These are phyloP conservation scores for Mus spretus DNA, from an alignment of 2,797 vertebrate genomes.

Conservation along the genomic window DNA sequence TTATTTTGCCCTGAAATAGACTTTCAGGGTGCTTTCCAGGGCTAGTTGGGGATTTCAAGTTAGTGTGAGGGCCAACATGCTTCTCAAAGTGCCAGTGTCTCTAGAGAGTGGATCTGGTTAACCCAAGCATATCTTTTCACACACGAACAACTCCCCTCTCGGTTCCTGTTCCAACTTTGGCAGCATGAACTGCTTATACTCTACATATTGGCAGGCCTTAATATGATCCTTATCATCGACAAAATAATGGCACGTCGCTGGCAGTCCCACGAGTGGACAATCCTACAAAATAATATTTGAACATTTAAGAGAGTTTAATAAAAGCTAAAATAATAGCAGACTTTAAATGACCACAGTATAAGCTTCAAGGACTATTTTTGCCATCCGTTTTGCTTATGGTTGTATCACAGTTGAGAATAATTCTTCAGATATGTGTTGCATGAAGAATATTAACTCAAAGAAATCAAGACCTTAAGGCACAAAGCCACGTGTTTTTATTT, in stretches of 20 bases:
- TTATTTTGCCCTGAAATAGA: not conserved
- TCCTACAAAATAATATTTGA: not conserved
- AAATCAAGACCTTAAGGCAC: not conserved
- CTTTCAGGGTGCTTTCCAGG: not conserved
- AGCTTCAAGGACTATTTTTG: too few relatives aligned
- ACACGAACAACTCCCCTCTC: not conserved
- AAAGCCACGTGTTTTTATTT: not conserved
- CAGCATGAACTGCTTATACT: not conserved
- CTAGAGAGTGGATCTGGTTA: not conserved
- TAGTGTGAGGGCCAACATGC: not conserved
- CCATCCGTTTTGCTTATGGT: not conserved
- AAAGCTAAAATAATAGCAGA: not conserved
- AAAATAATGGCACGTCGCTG: not conserved
- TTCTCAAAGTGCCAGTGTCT: not conserved
- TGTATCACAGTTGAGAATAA: fast-evolving
- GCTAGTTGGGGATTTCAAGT: not conserved
- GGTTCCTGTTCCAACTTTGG: not conserved
- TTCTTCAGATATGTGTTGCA: not conserved
- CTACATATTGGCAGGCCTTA: fast-evolving
- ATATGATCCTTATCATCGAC: not conserved
- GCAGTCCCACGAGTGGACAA: not conserved
- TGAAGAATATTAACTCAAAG: slow-evolving; percentile 23
- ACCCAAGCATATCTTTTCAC: not conserved
- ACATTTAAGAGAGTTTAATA: not conserved
- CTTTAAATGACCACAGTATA: not conserved